These are phyloP conservation scores for Phodopus roborovskii DNA, from an alignment of 2,113 vertebrate species.

Conservation along the genomic window DNA sequence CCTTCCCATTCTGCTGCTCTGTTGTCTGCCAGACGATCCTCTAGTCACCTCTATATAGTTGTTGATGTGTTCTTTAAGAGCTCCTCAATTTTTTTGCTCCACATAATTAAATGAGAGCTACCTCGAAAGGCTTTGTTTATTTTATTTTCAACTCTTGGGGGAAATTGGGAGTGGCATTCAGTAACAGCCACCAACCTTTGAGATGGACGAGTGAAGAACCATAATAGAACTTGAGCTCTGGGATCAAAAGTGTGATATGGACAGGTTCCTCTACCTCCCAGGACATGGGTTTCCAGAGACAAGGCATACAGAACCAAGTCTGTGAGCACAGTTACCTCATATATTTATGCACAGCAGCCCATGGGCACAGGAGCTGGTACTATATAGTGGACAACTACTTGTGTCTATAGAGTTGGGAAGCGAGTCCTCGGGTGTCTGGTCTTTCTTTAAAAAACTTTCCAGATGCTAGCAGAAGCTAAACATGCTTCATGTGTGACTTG, in stretches of 20 bases:
- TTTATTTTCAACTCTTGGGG: background rate
- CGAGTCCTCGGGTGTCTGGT: background rate
- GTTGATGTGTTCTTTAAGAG: background rate
- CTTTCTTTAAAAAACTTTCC: background rate
- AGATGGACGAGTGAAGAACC: background rate
- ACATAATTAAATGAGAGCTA: background rate
- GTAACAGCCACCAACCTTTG: background rate
- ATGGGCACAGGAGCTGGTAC: background rate
- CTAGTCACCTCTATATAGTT: background rate
- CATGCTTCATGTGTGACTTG: background rate
- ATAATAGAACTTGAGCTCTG: background rate
- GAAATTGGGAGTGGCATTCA: background rate
- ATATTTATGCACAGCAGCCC: fast-evolving
- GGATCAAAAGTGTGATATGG: background rate
- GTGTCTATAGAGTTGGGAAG: fast-evolving
- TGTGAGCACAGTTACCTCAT: fast-evolving
- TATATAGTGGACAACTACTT: no score
- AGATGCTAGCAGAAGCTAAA: background rate
- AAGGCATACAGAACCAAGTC: background rate
- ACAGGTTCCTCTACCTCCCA: background rate
- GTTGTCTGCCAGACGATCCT: background rate
- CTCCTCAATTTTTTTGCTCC: background rate
- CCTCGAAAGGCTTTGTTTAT: background rate
- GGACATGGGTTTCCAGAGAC: background rate
- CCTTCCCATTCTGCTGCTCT: background rate